Percentiles rank a stretch among this genome's conserved stretches.
Conservation (phyloP, 1,140 invertebrate species). For the Triops longicaudatus region DNA sequence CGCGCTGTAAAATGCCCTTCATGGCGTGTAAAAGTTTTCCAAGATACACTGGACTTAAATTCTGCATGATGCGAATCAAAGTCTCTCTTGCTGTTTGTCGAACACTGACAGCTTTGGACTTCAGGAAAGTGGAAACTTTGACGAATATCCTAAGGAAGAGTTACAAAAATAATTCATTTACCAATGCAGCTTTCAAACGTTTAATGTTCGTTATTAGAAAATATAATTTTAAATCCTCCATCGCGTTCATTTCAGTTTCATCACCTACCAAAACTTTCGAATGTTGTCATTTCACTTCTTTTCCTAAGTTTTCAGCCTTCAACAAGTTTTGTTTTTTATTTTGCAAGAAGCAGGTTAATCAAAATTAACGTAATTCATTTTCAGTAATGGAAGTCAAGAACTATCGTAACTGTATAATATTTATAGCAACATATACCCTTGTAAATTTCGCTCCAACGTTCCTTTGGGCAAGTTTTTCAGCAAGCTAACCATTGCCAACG, state of each 20-base stretch:
- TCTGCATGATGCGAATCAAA: conserved; percentile 75
- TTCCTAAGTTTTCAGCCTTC: too few relatives aligned
- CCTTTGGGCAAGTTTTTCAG: conserved; percentile 73
- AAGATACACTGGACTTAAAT: conserved; percentile 75
- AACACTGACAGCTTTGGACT: conserved; percentile 80
- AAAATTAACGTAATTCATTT: conserved; percentile 24
- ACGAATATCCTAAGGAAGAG: conserved; percentile 63
- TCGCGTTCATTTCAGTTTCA: too few relatives aligned
- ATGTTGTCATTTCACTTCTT: too few relatives aligned
- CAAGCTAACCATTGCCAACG: conserved; percentile 83
- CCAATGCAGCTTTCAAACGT: not conserved
- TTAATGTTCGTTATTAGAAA: too few relatives aligned
- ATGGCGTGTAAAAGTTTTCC: conserved; percentile 70
- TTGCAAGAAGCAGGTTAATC: too few relatives aligned
- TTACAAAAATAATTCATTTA: conserved; percentile 17
- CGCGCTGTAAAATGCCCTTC: conserved; percentile 66
- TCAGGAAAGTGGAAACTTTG: conserved; percentile 79
- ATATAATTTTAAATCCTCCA: too few relatives aligned
- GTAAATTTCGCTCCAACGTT: conserved; percentile 64
- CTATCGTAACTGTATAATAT: not conserved
- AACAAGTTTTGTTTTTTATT: too few relatives aligned
- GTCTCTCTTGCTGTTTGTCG: conserved; percentile 75
- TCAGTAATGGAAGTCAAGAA: too few relatives aligned
- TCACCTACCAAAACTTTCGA: too few relatives aligned
- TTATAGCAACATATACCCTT: conserved; percentile 50